Conservation (phyloP, 2,113 vertebrate genomes). For the Pagrus major region DNA sequence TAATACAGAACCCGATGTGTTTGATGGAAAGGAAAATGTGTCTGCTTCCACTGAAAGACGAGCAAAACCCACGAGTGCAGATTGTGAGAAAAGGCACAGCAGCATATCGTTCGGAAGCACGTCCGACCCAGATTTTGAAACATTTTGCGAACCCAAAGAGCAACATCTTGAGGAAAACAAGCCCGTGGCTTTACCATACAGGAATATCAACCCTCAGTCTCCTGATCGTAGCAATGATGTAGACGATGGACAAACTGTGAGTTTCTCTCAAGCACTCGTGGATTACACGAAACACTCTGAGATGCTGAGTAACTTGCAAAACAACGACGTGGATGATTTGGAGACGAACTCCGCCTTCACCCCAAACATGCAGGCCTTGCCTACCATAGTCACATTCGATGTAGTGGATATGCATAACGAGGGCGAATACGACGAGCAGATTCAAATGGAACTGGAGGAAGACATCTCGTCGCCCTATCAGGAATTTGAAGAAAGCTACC, state of each 20-base stretch:
- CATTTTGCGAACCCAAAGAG: conserved; percentile 73
- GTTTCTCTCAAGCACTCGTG: conserved; percentile 94
- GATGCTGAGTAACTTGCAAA: conserved; percentile 89
- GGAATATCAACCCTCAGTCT: conserved; percentile 60
- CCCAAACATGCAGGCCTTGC: conserved; percentile 91
- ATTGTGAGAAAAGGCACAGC: conserved; percentile 66
- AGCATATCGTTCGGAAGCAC: conserved; percentile 69
- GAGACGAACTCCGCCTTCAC: conserved; percentile 89
- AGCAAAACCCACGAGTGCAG: conserved; percentile 52
- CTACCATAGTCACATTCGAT: conserved; percentile 96
- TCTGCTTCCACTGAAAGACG: conserved; percentile 51
- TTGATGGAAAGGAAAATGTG: conserved; percentile 54
- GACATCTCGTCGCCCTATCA: conserved; percentile 90
- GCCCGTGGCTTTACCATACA: conserved; percentile 61
- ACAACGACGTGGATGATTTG: conserved; percentile 84
- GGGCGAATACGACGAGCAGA: conserved; percentile 92
- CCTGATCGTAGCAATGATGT: conserved; percentile 43
- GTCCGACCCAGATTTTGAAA: conserved; percentile 72
- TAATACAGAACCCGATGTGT: conserved; percentile 60
- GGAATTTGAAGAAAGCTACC: conserved; percentile 90
- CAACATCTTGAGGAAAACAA: conserved; percentile 74
- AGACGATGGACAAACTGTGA: conserved; percentile 89
- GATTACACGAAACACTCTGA: conserved; percentile 92
- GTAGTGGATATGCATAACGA: conserved; percentile 96
- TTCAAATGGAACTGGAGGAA: conserved; percentile 90